These are phyloP conservation scores for Oopsacas minuta DNA, from an alignment of 37 sponge, comb jelly and placozoan species.

Conservation along the genomic window DNA sequence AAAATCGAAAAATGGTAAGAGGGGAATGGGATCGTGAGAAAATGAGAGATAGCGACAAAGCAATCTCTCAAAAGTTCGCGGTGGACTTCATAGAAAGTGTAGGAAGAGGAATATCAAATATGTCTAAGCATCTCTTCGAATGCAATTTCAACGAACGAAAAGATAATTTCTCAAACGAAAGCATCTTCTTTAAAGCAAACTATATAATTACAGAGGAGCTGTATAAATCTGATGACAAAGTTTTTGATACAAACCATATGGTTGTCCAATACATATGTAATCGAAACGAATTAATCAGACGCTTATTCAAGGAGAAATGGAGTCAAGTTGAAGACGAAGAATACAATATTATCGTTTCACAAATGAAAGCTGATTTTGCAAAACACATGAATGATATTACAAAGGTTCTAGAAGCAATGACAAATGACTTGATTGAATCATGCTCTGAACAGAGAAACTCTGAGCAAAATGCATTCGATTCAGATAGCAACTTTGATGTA, in stretches of 20 bases:
- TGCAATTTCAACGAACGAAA: not conserved
- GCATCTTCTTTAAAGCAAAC: not conserved
- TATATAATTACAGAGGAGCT: not conserved
- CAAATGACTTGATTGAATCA: not conserved
- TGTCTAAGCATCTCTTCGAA: not conserved
- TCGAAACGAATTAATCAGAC: not conserved
- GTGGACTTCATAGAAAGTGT: not conserved
- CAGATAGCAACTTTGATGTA: slow-evolving; percentile 4
- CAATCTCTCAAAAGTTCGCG: not conserved
- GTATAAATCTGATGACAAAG: not conserved
- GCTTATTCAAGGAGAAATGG: not conserved
- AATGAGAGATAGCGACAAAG: not conserved
- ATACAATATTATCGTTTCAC: not conserved
- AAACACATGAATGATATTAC: not conserved
- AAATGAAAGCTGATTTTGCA: not conserved
- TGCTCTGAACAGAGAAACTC: not conserved
- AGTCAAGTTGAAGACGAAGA: not conserved
- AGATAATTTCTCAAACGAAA: not conserved
- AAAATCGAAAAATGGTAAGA: not conserved
- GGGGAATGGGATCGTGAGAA: not conserved
- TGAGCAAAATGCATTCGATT: not conserved
- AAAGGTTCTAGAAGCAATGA: not conserved
- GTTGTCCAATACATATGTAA: slow-evolving; percentile 12
- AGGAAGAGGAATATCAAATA: not conserved
- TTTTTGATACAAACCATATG: not conserved